Conservation (phyloP, 2,797 vertebrate genomes). For the Clarias fuscus region DNA sequence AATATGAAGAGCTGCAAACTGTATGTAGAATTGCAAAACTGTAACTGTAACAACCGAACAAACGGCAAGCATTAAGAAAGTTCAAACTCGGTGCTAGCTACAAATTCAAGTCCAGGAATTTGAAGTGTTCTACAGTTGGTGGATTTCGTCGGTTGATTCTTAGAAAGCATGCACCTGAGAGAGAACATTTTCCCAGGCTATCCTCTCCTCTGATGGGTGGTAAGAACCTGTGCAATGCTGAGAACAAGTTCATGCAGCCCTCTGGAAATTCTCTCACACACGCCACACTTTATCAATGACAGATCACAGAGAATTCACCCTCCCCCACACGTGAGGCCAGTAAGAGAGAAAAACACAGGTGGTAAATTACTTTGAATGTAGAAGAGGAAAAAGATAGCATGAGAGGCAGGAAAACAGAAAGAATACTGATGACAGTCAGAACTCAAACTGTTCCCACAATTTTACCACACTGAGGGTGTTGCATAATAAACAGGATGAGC, state of each 20-base stretch:
- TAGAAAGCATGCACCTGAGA: slow-evolving; percentile 36
- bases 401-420: slow-evolving; percentile 1
- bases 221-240: slow-evolving; percentile 25
- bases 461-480: slow-evolving; percentile 9
- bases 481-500: not conserved
- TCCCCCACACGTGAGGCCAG: not conserved
- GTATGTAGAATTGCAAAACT: not conserved
- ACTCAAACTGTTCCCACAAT: not conserved
- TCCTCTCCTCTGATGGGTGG: not conserved
- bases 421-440: not conserved
- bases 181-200: slow-evolving; percentile 31
- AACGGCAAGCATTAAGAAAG: not conserved
- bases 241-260: slow-evolving; percentile 23
- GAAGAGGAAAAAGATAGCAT: slow-evolving; percentile 9
- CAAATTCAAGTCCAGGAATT: not conserved
- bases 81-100: not conserved
- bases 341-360: slow-evolving; percentile 6
- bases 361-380: slow-evolving; percentile 7
- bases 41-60: not conserved
- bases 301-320: slow-evolving; percentile 10
- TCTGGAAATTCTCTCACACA: slow-evolving; percentile 14
- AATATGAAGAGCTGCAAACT: not conserved
- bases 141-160: slow-evolving; percentile 42
- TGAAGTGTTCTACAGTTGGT: slow-evolving; percentile 16
- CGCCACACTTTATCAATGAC: slow-evolving; percentile 12